A percentile compares a stretch with the other conserved stretches of the same genome.
Conservation (phyloP, 2,113 vertebrate species). For the Turnix velox region DNA sequence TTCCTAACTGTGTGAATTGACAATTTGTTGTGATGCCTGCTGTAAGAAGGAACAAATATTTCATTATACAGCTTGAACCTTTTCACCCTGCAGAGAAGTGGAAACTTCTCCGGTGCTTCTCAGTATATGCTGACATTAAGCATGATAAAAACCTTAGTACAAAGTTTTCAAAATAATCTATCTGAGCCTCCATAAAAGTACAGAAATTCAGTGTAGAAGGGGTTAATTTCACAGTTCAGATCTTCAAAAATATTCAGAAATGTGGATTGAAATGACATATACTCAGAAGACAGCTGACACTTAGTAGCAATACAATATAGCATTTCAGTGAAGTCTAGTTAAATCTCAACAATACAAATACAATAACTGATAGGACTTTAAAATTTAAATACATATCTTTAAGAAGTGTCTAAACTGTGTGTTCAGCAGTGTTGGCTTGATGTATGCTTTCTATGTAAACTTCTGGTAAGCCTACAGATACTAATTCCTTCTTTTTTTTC, state of each 20-base stretch:
- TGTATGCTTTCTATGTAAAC: slow-evolving; percentile 40
- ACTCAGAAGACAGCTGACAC: slow-evolving; percentile 4
- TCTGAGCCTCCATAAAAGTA: background rate
- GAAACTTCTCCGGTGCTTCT: background rate
- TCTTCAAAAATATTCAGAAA: slow-evolving; percentile 19
- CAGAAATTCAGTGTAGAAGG: background rate
- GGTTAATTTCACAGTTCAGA: background rate
- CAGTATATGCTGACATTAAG: background rate
- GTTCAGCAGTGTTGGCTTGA: slow-evolving; percentile 41
- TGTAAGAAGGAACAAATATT: background rate
- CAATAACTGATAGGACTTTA: slow-evolving; percentile 36
- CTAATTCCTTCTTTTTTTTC: slow-evolving; percentile 63
- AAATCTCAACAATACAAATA: slow-evolving; percentile 37
- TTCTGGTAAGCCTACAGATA: slow-evolving; percentile 58
- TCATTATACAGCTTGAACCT: background rate
- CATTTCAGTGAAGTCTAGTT: background rate
- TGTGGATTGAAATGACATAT: slow-evolving; percentile 21
- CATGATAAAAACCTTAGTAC: background rate
- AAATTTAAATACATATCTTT: slow-evolving; percentile 20
- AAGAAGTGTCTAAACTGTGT: slow-evolving; percentile 32
- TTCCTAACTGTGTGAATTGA: background rate
- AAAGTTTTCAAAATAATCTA: background rate
- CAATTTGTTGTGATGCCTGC: background rate
- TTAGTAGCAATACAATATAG: slow-evolving; percentile 3
- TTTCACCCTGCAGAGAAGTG: background rate